These are phyloP conservation scores for Andrena praecox DNA, from an alignment of 2,888 invertebrate species.

Conservation along the genomic window DNA sequence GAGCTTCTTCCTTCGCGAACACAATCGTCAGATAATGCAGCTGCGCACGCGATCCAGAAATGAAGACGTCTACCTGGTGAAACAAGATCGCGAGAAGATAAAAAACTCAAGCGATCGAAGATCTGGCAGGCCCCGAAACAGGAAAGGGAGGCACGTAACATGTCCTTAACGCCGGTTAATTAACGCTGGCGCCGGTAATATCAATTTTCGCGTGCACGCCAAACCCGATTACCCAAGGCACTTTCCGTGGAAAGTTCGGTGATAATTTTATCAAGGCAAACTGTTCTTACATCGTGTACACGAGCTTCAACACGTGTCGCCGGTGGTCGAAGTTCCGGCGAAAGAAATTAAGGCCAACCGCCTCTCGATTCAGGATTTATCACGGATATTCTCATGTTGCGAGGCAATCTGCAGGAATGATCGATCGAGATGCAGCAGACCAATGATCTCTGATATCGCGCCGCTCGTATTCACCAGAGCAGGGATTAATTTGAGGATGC, in stretches of 20 bases:
- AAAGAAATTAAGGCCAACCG: conserved; percentile 12
- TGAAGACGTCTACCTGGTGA: not conserved
- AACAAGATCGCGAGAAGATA: not conserved
- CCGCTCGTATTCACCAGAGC: not conserved
- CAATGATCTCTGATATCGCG: not conserved
- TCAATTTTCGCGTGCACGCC: conserved; percentile 7
- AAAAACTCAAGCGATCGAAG: not conserved
- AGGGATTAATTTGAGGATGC: not conserved
- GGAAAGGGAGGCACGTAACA: not conserved
- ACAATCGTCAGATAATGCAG: no score
- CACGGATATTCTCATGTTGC: not conserved
- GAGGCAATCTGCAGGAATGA: conserved; percentile 13
- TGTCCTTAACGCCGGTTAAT: conserved; percentile 33
- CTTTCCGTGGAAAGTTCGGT: not conserved
- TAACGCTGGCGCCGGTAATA: conserved; percentile 11
- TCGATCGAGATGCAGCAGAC: conserved; percentile 25
- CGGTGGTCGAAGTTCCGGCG: not conserved
- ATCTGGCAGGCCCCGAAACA: not conserved
- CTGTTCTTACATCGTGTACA: not conserved
- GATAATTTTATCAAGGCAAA: conserved; percentile 23
- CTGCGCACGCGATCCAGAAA: no score
- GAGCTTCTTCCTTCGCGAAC: no score
- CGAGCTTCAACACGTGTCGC: not conserved
- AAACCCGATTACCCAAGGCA: not conserved
- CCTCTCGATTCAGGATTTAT: conserved; percentile 5